Evolutionary conservation across 1,140 invertebrate species (phyloP).

Genomic region (Cryptotermes secundus): DNA sequence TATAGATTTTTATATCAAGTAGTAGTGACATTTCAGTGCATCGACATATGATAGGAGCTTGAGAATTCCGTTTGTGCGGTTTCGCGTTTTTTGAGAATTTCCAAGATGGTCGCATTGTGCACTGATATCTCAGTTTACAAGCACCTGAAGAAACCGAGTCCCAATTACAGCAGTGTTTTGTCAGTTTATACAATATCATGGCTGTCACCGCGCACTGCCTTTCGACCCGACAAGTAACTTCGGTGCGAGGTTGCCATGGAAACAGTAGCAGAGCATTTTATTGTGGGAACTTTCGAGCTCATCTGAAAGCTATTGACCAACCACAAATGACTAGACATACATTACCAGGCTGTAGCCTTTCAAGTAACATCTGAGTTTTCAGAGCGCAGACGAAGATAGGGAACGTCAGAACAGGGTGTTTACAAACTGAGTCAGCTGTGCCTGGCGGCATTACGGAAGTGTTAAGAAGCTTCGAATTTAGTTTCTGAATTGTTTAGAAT

Average conservation of each 20-base stretch:
- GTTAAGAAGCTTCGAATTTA: no score
- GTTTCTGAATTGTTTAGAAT: no score
- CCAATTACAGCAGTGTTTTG: not conserved
- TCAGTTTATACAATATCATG: not conserved
- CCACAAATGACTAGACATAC: not conserved
- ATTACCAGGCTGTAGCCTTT: not conserved
- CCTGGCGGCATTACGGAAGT: not conserved
- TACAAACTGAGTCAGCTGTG: not conserved
- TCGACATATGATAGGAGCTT: no score
- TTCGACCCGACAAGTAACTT: not conserved
- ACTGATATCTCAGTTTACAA: not conserved
- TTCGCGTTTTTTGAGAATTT: no score
- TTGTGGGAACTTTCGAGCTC: not conserved
- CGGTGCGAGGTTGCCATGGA: not conserved
- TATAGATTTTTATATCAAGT: no score
- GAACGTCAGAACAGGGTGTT: not conserved
- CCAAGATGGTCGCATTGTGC: no score
- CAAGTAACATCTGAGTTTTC: not conserved
- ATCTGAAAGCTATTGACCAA: conserved; percentile 17
- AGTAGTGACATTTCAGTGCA: no score
- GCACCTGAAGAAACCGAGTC: not conserved
- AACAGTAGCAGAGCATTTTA: conserved; percentile 3
- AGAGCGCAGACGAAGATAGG: not conserved
- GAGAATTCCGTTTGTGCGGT: no score
- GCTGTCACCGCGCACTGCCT: not conserved